Conservation (phyloP, 2,113 vertebrate species). For the Dinomys branickii region DNA sequence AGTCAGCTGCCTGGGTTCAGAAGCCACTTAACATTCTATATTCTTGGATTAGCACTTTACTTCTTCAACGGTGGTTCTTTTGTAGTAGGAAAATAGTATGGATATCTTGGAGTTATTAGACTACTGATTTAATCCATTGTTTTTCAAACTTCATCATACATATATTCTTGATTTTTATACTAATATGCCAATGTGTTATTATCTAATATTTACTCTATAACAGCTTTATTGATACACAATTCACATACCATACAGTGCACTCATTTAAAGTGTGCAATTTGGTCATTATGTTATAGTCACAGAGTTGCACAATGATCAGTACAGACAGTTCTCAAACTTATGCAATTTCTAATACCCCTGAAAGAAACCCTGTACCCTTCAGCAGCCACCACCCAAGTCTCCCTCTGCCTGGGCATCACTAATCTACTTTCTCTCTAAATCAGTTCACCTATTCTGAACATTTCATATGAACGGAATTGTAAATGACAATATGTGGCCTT, state of each 20-base stretch:
- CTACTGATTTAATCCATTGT: background rate
- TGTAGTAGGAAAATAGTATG: background rate
- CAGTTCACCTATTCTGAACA: background rate
- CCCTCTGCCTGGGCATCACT: background rate
- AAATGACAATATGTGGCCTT: background rate
- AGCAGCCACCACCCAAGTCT: background rate
- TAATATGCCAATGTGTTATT: background rate
- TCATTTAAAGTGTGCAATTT: background rate
- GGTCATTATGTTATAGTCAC: background rate
- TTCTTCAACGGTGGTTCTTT: background rate
- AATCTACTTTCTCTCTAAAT: background rate
- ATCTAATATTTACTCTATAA: slow-evolving; percentile 5
- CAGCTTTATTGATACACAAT: background rate
- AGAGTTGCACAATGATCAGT: background rate
- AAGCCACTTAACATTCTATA: background rate
- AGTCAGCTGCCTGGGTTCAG: background rate
- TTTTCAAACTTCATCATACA: background rate
- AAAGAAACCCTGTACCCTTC: background rate
- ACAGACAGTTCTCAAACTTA: background rate
- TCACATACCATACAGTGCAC: background rate
- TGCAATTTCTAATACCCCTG: background rate
- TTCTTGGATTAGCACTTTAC: background rate
- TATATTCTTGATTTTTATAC: background rate
- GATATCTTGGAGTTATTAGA: background rate
- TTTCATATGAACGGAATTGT: background rate